phyloP scores from a whole-genome alignment of 53 echinoderm and acorn worm genomes.

The Echinometra lucunter region DNA sequence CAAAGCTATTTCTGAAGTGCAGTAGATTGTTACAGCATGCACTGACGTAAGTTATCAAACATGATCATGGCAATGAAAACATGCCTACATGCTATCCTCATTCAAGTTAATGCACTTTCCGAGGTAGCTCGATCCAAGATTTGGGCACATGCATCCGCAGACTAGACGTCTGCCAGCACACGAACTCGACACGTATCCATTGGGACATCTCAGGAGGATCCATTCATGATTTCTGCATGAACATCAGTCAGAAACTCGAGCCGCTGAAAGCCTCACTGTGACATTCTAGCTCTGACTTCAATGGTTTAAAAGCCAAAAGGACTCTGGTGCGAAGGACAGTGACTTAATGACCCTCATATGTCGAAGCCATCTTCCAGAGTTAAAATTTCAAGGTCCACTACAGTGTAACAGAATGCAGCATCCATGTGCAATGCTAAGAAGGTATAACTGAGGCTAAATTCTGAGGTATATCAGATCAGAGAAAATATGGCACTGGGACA shows the following conservation, averaged over 20 bases:
- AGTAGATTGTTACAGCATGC: too few species aligned
- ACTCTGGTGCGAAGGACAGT: neutral
- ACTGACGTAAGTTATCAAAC: neutral
- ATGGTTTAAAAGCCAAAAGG: neutral
- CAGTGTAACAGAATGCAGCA: too few species aligned
- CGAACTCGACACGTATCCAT: neutral
- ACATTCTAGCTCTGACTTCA: neutral
- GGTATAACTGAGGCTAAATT: too few species aligned
- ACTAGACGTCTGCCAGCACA: neutral
- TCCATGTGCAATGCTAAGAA: too few species aligned
- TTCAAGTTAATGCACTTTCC: conserved; percentile 21
- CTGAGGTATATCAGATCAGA: too few species aligned
- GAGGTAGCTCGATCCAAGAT: neutral
- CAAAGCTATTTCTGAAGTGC: too few species aligned
- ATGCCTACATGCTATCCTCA: neutral
- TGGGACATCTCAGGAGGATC: neutral
- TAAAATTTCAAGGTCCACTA: too few species aligned
- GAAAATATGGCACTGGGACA: too few species aligned
- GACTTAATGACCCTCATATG: too few species aligned
- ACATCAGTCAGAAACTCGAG: neutral
- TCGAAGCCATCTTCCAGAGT: too few species aligned
- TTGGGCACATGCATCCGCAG: neutral
- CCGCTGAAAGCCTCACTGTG: neutral
- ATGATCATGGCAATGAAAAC: neutral
- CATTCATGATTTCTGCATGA: neutral